These are phyloP conservation scores for Butorides virescens DNA, from an alignment of 2,113 vertebrate species.

Conservation along the genomic window DNA sequence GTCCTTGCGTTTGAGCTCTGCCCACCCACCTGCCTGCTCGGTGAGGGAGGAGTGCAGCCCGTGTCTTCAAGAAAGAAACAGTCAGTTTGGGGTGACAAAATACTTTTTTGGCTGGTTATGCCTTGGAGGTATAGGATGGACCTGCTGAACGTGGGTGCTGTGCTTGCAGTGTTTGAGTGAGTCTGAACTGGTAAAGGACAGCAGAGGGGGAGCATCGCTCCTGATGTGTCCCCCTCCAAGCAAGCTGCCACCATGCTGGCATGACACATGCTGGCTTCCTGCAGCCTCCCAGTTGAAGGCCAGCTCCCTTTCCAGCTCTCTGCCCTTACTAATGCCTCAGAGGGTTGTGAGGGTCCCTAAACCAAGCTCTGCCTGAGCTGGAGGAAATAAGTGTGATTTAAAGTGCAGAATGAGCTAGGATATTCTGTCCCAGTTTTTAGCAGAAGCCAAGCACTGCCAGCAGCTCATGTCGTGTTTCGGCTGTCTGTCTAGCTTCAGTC, in stretches of 20 bases:
- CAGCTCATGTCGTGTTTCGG: neutral
- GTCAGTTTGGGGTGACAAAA: neutral
- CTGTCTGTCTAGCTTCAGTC: neutral
- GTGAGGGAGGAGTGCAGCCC: neutral
- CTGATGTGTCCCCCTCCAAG: neutral
- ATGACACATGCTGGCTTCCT: neutral
- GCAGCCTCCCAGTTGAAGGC: neutral
- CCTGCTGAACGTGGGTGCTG: neutral
- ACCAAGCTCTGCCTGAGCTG: neutral
- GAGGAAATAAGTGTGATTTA: neutral
- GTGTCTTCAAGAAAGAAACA: neutral
- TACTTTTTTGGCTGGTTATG: neutral
- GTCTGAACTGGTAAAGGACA: neutral
- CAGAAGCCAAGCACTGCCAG: neutral
- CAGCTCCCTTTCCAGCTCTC: neutral
- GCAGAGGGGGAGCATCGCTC: neutral
- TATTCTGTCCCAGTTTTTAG: neutral
- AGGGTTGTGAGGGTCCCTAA: neutral
- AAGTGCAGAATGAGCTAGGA: neutral
- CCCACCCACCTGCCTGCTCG: no score
- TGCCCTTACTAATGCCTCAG: neutral
- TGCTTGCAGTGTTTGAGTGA: neutral
- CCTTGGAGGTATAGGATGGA: accelerated
- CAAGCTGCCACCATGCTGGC: neutral
- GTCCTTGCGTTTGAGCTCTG: neutral